Conservation (phyloP, 2,797 vertebrate species). For the Tolypeutes matacus region DNA sequence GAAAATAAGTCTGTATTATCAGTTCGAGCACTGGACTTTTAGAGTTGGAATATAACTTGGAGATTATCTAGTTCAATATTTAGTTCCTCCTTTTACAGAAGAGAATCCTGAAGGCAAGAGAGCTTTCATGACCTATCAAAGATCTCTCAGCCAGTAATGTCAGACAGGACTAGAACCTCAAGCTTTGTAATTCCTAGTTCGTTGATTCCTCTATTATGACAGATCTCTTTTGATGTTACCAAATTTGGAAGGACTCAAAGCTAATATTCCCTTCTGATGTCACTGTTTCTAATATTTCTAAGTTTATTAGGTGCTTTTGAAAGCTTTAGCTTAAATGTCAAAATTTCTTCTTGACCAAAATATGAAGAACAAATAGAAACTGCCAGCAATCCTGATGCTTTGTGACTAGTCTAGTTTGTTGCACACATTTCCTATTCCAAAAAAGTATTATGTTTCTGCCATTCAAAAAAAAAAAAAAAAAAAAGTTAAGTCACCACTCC, state of each 20-base stretch:
- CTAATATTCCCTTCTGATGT: constrained; percentile 18
- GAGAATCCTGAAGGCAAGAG: constrained; percentile 34
- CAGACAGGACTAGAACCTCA: neutral
- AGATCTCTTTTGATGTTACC: constrained; percentile 35
- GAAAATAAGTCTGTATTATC: neutral
- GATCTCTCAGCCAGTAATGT: constrained; percentile 31
- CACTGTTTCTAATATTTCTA: constrained; percentile 63
- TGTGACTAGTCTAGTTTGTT: constrained; percentile 62
- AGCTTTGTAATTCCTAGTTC: constrained; percentile 18
- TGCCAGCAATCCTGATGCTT: constrained; percentile 32
- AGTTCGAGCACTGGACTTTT: constrained; percentile 8
- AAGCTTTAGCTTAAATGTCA: constrained; percentile 57
- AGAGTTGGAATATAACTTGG: neutral
- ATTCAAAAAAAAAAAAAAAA: neutral
- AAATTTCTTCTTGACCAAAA: constrained; percentile 51
- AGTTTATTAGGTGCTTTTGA: constrained; percentile 21
- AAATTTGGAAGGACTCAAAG: constrained; percentile 59
- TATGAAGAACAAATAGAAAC: constrained; percentile 45
- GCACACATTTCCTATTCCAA: constrained; percentile 49
- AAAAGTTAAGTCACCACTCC: constrained; percentile 73
- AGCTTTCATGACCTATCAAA: neutral
- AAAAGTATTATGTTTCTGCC: neutral
- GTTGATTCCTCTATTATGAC: neutral
- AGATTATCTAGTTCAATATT: constrained; percentile 26
- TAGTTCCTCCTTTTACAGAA: neutral